A percentile compares a stretch with the other conserved stretches of the same genome.
Conservation (phyloP, 2,113 vertebrate species). For the Arvicanthis niloticus region DNA sequence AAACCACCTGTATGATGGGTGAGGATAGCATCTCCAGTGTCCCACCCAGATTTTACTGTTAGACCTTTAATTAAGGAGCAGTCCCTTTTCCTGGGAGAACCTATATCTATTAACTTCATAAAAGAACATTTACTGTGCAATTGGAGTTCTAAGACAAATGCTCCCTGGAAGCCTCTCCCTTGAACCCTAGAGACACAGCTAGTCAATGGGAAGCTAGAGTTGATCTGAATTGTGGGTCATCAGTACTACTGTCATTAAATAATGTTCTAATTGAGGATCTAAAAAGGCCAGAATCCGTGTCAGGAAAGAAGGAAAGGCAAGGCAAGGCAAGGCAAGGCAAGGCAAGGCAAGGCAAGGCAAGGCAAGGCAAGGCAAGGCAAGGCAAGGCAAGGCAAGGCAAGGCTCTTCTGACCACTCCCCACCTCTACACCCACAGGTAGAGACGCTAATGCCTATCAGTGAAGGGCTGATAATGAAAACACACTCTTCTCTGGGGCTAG, state of each 20-base stretch:
- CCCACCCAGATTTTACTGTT: background rate
- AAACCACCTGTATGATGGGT: background rate
- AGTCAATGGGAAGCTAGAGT: background rate
- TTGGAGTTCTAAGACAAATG: background rate
- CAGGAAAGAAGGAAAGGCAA: background rate
- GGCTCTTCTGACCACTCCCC: background rate
- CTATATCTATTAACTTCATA: background rate
- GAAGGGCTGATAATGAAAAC: background rate
- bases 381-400: no score
- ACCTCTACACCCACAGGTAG: background rate
- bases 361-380: fast-evolving
- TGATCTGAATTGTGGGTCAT: background rate
- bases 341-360: fast-evolving
- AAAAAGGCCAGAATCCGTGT: background rate
- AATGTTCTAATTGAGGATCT: background rate
- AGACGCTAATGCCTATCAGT: no score
- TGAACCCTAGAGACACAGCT: background rate
- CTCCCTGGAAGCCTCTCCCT: background rate
- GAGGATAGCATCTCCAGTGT: background rate
- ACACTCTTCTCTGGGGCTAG: background rate
- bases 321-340: fast-evolving
- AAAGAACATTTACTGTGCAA: no score
- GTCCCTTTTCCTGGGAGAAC: background rate
- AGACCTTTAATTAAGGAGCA: background rate
- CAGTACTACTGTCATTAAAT: background rate